phyloP scores from a whole-genome alignment of 2,113 vertebrate genomes.

The Neomonachus schauinslandi region DNA sequence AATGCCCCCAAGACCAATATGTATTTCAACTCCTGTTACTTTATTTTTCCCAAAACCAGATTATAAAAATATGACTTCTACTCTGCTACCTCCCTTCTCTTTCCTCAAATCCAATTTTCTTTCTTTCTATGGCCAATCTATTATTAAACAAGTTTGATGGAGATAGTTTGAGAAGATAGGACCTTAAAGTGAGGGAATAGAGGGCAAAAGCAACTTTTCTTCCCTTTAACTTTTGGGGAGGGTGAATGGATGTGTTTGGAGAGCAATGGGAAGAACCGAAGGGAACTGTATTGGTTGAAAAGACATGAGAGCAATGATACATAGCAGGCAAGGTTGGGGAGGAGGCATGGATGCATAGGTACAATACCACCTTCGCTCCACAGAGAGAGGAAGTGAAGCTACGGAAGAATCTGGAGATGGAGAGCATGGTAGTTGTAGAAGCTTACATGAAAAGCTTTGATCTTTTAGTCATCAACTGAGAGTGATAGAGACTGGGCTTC shows the following conservation, averaged over 20 bases:
- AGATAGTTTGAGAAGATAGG: background rate
- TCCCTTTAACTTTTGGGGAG: background rate
- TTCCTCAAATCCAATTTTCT: background rate
- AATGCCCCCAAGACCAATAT: background rate
- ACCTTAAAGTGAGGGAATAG: background rate
- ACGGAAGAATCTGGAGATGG: background rate
- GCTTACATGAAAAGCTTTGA: background rate
- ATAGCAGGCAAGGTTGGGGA: background rate
- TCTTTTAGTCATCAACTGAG: background rate
- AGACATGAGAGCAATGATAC: background rate
- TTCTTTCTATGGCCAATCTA: background rate
- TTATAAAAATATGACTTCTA: constrained; percentile 41
- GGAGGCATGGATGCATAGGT: background rate
- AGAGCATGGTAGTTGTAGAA: background rate
- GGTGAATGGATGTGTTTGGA: background rate
- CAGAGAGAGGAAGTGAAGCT: background rate
- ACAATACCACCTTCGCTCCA: background rate
- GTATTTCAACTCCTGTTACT: constrained; percentile 29
- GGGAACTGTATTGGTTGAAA: background rate
- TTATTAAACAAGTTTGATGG: background rate
- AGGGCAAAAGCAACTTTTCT: background rate
- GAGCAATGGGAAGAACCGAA: background rate
- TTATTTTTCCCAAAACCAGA: constrained; percentile 50
- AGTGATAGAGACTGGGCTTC: background rate
- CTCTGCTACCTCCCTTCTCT: background rate